Percentiles rank a stretch among this genome's conserved stretches.
These are phyloP conservation scores for Eremobia ochroleuca DNA, from an alignment of 2,888 invertebrate species.

Conservation along the genomic window DNA sequence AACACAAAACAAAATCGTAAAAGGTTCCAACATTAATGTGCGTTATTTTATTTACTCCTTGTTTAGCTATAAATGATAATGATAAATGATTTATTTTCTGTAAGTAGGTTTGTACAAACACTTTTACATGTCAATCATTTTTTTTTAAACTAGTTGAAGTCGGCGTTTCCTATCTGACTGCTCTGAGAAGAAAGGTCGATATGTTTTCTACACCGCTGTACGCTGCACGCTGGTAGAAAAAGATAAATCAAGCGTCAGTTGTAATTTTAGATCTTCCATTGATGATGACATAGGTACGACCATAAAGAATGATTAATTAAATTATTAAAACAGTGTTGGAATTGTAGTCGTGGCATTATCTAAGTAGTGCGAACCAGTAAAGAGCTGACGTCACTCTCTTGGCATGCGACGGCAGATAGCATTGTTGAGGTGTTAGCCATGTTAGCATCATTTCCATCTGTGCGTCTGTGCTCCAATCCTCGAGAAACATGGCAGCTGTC, in stretches of 20 bases:
- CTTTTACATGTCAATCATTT: too few species aligned
- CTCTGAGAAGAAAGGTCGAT: too few species aligned
- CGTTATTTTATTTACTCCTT: not conserved
- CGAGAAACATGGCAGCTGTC: not conserved
- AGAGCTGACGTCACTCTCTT: not conserved
- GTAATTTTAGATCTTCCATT: not conserved
- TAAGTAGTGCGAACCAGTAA: not conserved
- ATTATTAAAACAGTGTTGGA: not conserved
- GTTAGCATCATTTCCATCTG: not conserved
- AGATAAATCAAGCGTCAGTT: not conserved
- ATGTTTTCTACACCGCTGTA: not conserved
- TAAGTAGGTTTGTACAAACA: too few species aligned
- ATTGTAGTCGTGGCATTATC: not conserved
- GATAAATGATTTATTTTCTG: too few species aligned
- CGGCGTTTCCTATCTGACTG: too few species aligned
- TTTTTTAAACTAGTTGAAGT: too few species aligned
- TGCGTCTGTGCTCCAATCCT: not conserved
- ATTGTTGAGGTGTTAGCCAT: not conserved
- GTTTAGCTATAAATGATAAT: too few species aligned
- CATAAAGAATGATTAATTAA: not conserved
- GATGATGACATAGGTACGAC: not conserved
- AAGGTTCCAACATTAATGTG: slow-evolving; percentile 16
- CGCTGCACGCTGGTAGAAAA: not conserved
- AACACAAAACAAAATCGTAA: slow-evolving; percentile 32
- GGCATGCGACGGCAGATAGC: not conserved